A percentile compares a stretch with the other conserved stretches of the same genome.
These are phyloP conservation scores for Idaea dimidiata DNA, from an alignment of 2,888 invertebrate species.

Conservation along the genomic window DNA sequence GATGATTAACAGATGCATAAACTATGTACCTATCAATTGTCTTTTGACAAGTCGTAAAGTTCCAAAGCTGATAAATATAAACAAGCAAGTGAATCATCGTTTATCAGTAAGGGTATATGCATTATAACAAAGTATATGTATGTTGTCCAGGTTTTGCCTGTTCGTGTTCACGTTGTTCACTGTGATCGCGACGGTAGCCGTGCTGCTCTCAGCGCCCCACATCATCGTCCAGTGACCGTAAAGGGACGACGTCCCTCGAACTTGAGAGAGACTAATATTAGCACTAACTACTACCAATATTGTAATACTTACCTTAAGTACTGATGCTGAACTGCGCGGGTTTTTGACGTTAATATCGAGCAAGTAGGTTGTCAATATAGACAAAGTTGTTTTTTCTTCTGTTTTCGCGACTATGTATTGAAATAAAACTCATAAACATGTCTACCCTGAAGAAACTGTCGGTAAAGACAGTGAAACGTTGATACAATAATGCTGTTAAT, in stretches of 20 bases:
- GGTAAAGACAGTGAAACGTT: no score
- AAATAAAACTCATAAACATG: no score
- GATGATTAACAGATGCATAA: no score
- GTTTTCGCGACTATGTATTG: no score
- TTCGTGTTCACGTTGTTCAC: conserved; percentile 97
- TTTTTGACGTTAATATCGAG: not conserved
- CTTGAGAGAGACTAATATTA: conserved; percentile 72
- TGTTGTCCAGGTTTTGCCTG: conserved; percentile 89
- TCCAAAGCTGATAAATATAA: no score
- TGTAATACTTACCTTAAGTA: conserved; percentile 18
- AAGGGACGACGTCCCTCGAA: conserved; percentile 28
- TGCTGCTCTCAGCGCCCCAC: conserved; percentile 95
- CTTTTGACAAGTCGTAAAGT: no score
- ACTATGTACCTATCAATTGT: no score
- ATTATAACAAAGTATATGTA: not conserved
- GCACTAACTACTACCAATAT: conserved; percentile 26
- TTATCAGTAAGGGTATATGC: not conserved
- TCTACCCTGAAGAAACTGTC: no score
- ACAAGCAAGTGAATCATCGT: no score
- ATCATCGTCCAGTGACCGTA: conserved; percentile 92
- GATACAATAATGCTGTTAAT: no score
- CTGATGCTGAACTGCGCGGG: not conserved
- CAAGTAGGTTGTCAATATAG: not conserved
- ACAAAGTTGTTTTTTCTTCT: no score
- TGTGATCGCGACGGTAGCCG: conserved; percentile 94